Percentiles rank a stretch among this genome's conserved stretches.
These are phyloP conservation scores for Megalopta genalis DNA, from an alignment of 1,140 invertebrate species.

Conservation along the genomic window DNA sequence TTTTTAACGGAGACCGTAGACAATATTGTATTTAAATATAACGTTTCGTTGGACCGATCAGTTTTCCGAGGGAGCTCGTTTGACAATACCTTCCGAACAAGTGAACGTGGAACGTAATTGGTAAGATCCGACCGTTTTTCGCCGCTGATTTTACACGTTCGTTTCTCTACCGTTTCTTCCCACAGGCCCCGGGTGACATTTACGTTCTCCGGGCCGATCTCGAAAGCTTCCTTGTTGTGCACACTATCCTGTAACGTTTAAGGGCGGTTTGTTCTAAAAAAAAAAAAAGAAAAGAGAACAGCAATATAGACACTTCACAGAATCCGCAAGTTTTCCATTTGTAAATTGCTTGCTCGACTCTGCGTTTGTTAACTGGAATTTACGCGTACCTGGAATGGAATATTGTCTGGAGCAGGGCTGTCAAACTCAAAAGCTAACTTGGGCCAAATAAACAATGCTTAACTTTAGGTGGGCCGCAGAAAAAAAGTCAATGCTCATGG, in stretches of 20 bases:
- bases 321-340: neutral
- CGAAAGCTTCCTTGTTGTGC: neutral
- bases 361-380: neutral
- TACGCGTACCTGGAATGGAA: conserved; percentile 15
- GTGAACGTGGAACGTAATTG: no score
- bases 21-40: conserved; percentile 18
- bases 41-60: conserved; percentile 8
- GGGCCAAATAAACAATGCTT: no score
- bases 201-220: no score
- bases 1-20: conserved; percentile 25
- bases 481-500: no score
- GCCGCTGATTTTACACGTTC: neutral
- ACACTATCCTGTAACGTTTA: neutral
- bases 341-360: neutral
- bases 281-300: neutral
- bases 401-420: no score
- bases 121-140: no score
- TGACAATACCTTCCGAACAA: neutral
- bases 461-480: no score
- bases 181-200: neutral
- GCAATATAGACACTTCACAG: neutral
- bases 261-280: neutral
- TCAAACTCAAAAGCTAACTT: no score
- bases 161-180: neutral
- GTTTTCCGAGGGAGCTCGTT: neutral